Conservation (phyloP, 2,888 invertebrate genomes). For the Stenotaenia linearis region DNA sequence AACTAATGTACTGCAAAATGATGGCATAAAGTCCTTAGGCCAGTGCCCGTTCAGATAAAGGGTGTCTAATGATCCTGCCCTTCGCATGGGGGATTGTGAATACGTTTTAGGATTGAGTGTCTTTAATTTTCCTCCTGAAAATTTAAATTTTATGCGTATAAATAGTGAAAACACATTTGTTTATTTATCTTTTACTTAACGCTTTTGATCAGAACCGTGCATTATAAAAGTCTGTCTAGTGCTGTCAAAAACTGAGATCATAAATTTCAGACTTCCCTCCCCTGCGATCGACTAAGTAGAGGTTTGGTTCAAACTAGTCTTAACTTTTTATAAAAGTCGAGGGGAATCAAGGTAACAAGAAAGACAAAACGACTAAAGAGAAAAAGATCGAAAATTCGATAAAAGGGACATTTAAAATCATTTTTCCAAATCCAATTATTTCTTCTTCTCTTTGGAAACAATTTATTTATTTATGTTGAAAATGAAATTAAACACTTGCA, state of each 20-base stretch:
- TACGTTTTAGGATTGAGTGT: constrained; percentile 22
- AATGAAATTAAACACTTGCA: neutral
- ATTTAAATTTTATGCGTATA: neutral
- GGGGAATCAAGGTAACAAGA: neutral
- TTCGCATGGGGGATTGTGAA: constrained; percentile 39
- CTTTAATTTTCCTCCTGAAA: constrained; percentile 30
- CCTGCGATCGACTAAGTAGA: constrained; percentile 21
- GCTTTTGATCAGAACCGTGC: neutral
- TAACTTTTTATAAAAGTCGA: neutral
- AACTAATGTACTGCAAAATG: constrained; percentile 59
- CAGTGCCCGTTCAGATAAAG: constrained; percentile 72
- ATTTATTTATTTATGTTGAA: neutral
- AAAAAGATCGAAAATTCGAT: neutral
- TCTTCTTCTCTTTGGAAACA: neutral
- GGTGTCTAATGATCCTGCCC: constrained; percentile 72
- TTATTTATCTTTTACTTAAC: neutral
- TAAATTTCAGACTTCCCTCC: constrained; percentile 7
- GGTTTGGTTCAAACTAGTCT: constrained; percentile 16
- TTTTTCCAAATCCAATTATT: neutral
- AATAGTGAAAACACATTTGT: neutral
- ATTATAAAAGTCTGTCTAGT: neutral
- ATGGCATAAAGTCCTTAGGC: constrained; percentile 66
- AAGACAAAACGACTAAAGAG: neutral
- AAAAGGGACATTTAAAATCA: neutral
- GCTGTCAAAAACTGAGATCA: constrained; percentile 15